Percentiles rank a stretch among this genome's conserved stretches.
These are phyloP conservation scores for Poeciliopsis turneri DNA, from an alignment of 2,797 vertebrate genomes.

Conservation along the genomic window DNA sequence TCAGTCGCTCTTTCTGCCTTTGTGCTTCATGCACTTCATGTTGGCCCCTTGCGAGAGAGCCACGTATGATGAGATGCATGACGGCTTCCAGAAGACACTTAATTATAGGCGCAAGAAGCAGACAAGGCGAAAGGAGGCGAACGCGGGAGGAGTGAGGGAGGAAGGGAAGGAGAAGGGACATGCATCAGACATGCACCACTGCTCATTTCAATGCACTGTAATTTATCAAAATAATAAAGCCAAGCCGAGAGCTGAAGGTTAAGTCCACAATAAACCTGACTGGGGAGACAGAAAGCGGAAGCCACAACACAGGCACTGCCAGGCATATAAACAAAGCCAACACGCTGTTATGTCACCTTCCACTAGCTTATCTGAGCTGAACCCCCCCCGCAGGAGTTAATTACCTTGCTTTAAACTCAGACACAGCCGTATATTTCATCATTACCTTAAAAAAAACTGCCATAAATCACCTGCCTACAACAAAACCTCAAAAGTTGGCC, in stretches of 20 bases:
- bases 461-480: slow-evolving; percentile 60
- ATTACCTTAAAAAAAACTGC: slow-evolving; percentile 65
- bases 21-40: slow-evolving; percentile 21
- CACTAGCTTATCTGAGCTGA: slow-evolving; percentile 64
- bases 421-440: slow-evolving; percentile 72
- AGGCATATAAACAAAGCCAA: slow-evolving; percentile 64
- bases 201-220: slow-evolving; percentile 54
- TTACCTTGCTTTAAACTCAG: slow-evolving; percentile 70
- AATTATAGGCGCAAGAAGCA: slow-evolving; percentile 22
- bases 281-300: slow-evolving; percentile 38
- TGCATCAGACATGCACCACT: slow-evolving; percentile 58
- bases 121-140: not conserved
- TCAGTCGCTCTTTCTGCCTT: slow-evolving; percentile 23
- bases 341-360: slow-evolving; percentile 44
- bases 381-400: slow-evolving; percentile 65
- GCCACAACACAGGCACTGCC: slow-evolving; percentile 33
- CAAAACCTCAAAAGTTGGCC: slow-evolving; percentile 31
- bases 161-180: slow-evolving; percentile 33
- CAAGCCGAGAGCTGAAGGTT: slow-evolving; percentile 60
- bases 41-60: not conserved
- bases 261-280: slow-evolving; percentile 69
- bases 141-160: slow-evolving; percentile 9
- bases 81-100: slow-evolving; percentile 25
- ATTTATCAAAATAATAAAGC: slow-evolving; percentile 79
- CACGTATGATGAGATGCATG: slow-evolving; percentile 20